Evolutionary conservation across 2,113 vertebrate species (phyloP).

Genomic region (Phyllostomus hastatus): DNA sequence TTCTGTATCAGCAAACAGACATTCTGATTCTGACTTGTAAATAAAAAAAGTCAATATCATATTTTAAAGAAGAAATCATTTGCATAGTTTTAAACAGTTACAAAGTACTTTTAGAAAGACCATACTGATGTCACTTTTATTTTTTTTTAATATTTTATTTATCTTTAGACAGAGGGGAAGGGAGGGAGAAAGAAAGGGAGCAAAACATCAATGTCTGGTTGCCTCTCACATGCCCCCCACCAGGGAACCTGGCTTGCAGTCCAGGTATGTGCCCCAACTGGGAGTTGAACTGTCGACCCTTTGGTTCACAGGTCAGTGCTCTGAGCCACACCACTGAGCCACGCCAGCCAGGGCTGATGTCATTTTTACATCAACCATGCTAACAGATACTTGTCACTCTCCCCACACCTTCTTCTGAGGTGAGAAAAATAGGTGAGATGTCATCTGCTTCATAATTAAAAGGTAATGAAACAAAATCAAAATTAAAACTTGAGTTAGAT

Average conservation of each 20-base stretch:
- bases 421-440: background rate
- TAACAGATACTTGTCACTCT: background rate
- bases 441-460: background rate
- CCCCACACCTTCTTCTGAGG: background rate
- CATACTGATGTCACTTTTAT: background rate
- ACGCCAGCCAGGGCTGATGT: background rate
- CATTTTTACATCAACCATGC: background rate
- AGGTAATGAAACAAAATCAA: background rate
- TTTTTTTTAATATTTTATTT: no score
- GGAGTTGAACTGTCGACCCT: no score
- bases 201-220: no score
- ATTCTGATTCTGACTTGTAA: background rate
- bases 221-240: no score
- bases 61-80: background rate
- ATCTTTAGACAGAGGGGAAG: no score
- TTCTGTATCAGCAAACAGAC: background rate
- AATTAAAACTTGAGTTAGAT: background rate
- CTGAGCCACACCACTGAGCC: no score
- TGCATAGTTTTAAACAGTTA: background rate
- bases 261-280: no score
- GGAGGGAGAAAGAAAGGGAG: no score
- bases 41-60: background rate
- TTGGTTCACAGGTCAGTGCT: no score
- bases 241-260: no score
- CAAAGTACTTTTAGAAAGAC: background rate